Percentiles rank a stretch among this genome's conserved stretches.
These are phyloP conservation scores for Camponotus vicinus DNA, from an alignment of 1,140 invertebrate species.

Conservation along the genomic window DNA sequence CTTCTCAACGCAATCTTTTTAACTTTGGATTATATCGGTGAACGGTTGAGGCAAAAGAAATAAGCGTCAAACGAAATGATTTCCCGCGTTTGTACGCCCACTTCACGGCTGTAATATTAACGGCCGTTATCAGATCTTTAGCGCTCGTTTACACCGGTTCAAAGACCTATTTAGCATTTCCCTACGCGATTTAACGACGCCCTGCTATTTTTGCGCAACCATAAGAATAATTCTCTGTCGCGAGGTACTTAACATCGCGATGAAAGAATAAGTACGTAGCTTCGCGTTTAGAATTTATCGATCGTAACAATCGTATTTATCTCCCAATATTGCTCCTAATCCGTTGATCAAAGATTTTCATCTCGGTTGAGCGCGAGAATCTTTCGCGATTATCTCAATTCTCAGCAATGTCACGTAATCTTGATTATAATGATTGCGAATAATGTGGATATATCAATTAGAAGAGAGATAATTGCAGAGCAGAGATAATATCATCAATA, in stretches of 20 bases:
- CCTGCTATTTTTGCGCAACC: constrained; percentile 38
- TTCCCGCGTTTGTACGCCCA: constrained; percentile 68
- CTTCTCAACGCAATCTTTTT: neutral
- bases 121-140: constrained; percentile 71
- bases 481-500: neutral
- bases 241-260: constrained; percentile 56
- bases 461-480: neutral
- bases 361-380: neutral
- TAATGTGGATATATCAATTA: constrained; percentile 11
- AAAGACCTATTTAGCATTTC: constrained; percentile 76
- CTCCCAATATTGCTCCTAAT: neutral
- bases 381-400: neutral
- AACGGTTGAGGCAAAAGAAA: neutral
- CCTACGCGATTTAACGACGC: constrained; percentile 70
- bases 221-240: constrained; percentile 63
- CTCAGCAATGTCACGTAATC: neutral
- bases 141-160: constrained; percentile 72
- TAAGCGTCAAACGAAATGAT: constrained; percentile 54
- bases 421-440: neutral
- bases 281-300: constrained; percentile 48
- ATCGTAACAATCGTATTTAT: constrained; percentile 55
- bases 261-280: constrained; percentile 27
- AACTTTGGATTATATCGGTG: neutral
- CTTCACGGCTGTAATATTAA: constrained; percentile 65
- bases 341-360: constrained; percentile 26